Evolutionary conservation across 2,113 vertebrate genomes (phyloP), one percentile per base, ranked within the genome.

Genomic region (Gobiocypris rarus): DNA sequence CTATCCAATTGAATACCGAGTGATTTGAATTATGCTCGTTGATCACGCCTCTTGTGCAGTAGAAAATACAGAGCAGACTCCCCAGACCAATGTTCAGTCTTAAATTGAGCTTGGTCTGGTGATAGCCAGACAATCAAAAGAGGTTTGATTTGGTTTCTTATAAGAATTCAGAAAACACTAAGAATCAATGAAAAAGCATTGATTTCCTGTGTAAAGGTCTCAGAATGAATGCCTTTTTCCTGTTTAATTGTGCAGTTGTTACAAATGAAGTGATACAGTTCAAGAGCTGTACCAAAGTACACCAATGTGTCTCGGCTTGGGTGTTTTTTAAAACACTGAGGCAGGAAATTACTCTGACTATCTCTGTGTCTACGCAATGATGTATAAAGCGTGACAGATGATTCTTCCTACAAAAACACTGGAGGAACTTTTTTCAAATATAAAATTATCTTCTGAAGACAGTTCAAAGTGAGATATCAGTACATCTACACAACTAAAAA

Each of bases 401-500:
- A 61, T 43, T 10, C 24, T 5, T 65, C 41, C 15, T 11, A 48
- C 59, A 80, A 31, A 63, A 50, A 41, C 41, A 34, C 13, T 48
- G 5, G 5, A 67, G 61, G 41, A 50, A 50, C 24, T 22, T 19
- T 4, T 28, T 50, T 1, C 9, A 80, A 26, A 45, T 65, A 22
- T 41, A 26, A 50, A 67, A 48, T 28, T n/a, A 24, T 79, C n/a
- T 79, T 61, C 22, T 31, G 38, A 43, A 82, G 28, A 77, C 19
- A 71, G 15, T 61, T 41, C 9, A 14, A 38, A 50, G 79, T n/a
- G 43, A 83, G 45, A 54, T 56, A 41, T 65, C n/a, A 63, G 13
- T 13, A 22, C 67, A 73, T 59, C 34, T 38, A 59, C 26, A 43
- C 28, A 15, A 28, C 48, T 15, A 41, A 63, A 17, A 59, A 58